Evolutionary conservation across 1,140 invertebrate genomes (phyloP), one percentile per base, ranked within the genome.

Genomic region (Heliconius hewitsoni): DNA sequence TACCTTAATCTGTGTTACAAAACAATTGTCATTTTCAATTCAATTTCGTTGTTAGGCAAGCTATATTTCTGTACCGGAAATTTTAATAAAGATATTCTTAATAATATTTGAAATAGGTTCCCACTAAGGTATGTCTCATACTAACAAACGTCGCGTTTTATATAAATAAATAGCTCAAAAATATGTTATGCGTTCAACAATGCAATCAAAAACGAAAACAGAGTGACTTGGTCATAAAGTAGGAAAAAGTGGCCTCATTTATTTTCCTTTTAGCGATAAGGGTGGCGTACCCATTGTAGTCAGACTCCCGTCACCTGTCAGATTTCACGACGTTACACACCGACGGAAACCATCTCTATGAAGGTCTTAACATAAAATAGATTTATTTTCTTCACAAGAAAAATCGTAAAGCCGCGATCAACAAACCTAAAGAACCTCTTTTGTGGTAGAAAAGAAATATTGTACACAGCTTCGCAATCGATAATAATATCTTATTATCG

Each of bases 211-310:
- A 75, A 85, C 80, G 76, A 82, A 85, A 87, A 85, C 55, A 66
- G 55, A 80, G 79, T 77, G 85, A 86, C 85, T 88, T 80, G 79
- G 77, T 86, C 84, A 83, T 89, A 88, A 86, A 89, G 81, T 83
- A 88, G 84, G 87, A 89, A 91, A 90, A 91, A 90, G 84, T 89
- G 83, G 80, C 88, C 85, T 86, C 89, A 90, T 93, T 93, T 91
- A 92, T 93, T 90, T 91, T 82, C 86, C 88, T 89, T 84, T 89
- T 87, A 86, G 86, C 86, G 90, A 92, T 91, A 92, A 92, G 87
- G 85, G 83, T 83, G 84, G 86, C 82, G 83, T 84, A 81, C 79
- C 85, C 85, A 91, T 91, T 92, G 91, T 90, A 85, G 85, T 81
- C 80, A 79, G 81, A 82, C 82, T 86, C 81, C 82, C 86, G 88